Percentiles rank a stretch among this genome's conserved stretches.
These are phyloP conservation scores for Netelia inedita DNA, from an alignment of 2,888 invertebrate species.

Conservation along the genomic window DNA sequence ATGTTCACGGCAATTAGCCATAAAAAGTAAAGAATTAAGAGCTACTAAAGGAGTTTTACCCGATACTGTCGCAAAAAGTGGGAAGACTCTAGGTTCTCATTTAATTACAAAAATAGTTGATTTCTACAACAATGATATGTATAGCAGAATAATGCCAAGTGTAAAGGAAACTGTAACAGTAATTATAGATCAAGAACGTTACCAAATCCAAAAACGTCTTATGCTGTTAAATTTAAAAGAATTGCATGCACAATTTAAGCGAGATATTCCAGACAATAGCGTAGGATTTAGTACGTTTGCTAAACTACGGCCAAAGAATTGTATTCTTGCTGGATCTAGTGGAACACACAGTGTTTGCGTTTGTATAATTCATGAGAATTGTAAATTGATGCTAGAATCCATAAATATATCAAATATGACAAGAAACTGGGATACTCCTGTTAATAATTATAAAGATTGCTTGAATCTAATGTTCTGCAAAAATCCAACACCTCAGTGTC, in stretches of 20 bases:
- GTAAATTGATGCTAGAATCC: slow-evolving; percentile 59
- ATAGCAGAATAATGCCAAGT: slow-evolving; percentile 15
- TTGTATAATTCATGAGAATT: slow-evolving; percentile 64
- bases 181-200: slow-evolving; percentile 11
- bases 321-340: slow-evolving; percentile 65
- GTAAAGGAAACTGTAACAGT: slow-evolving; percentile 22
- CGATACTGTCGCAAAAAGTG: neutral
- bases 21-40: slow-evolving; percentile 12
- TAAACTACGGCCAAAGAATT: slow-evolving; percentile 59
- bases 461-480: slow-evolving; percentile 40
- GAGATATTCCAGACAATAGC: slow-evolving; percentile 12
- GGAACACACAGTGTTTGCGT: slow-evolving; percentile 69
- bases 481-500: slow-evolving; percentile 24
- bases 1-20: neutral
- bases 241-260: slow-evolving; percentile 16
- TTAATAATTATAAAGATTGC: slow-evolving; percentile 15
- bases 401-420: slow-evolving; percentile 34
- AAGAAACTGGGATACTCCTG: slow-evolving; percentile 4
- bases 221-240: slow-evolving; percentile 43
- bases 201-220: slow-evolving; percentile 30
- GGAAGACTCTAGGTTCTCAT: neutral
- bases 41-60: slow-evolving; percentile 16
- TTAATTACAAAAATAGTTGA: neutral
- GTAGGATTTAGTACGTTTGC: slow-evolving; percentile 65
- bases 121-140: slow-evolving; percentile 35